Evolutionary conservation across 2,888 invertebrate species (phyloP).

Genomic region (Parelbella ahira): DNA sequence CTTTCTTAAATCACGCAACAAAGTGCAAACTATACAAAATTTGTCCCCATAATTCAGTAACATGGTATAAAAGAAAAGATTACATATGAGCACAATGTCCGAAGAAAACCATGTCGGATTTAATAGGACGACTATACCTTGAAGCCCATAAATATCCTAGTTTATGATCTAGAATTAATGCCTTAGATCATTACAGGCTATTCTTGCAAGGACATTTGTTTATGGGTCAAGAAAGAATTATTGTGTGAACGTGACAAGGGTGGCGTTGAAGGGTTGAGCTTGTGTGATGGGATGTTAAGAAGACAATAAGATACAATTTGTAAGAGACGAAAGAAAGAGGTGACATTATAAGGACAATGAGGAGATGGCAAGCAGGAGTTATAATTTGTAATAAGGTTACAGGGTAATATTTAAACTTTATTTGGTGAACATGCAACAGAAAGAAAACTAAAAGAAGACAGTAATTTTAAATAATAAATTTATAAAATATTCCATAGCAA

Average conservation of each 20-base stretch:
- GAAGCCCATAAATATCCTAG: constrained; percentile 61
- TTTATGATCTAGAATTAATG: constrained; percentile 78
- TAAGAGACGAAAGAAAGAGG: constrained; percentile 15
- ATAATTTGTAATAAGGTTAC: constrained; percentile 10
- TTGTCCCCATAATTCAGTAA: constrained; percentile 67
- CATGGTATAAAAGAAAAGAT: constrained; percentile 57
- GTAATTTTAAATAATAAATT: too few relatives aligned
- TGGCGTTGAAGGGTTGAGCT: constrained; percentile 37
- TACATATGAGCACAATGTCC: constrained; percentile 42
- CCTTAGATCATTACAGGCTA: constrained; percentile 71
- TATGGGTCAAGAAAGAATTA: constrained; percentile 76
- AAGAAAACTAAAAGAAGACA: too few relatives aligned
- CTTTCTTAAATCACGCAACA: constrained; percentile 34
- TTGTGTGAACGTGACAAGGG: constrained; percentile 56
- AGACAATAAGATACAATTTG: constrained; percentile 22
- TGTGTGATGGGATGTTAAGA: constrained; percentile 35
- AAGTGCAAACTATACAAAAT: constrained; percentile 50
- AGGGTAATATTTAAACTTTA: too few relatives aligned
- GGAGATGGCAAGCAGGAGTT: constrained; percentile 15
- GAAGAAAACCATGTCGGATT: constrained; percentile 70
- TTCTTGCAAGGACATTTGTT: constrained; percentile 69
- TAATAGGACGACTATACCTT: constrained; percentile 62
- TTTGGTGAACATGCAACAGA: too few relatives aligned
- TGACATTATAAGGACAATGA: constrained; percentile 14
- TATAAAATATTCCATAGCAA: too few relatives aligned